Percentiles rank a stretch among this genome's conserved stretches.
Conservation (phyloP, 2,113 vertebrate species). For the Neopipo cinnamomea region DNA sequence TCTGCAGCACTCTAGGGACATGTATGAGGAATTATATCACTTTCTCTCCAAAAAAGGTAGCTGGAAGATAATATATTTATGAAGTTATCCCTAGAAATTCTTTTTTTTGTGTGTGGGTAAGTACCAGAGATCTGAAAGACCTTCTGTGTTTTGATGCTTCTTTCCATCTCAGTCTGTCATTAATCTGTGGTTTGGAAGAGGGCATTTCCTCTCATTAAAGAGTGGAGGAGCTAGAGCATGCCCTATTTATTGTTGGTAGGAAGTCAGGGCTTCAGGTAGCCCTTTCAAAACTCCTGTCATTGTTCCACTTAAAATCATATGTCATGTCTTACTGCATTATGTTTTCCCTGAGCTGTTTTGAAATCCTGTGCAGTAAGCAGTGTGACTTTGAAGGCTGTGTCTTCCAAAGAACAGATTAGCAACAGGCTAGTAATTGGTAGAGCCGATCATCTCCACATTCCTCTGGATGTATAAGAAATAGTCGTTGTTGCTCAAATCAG, state of each 20-base stretch:
- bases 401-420: background rate
- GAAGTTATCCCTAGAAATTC: background rate
- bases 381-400: background rate
- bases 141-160: background rate
- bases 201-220: background rate
- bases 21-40: background rate
- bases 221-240: background rate
- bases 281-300: background rate
- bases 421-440: background rate
- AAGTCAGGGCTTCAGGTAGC: background rate
- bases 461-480: background rate
- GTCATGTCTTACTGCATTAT: background rate
- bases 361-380: background rate
- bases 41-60: background rate
- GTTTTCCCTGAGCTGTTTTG: background rate
- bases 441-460: background rate
- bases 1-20: background rate
- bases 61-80: background rate
- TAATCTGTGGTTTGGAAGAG: background rate
- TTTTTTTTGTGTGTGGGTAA: background rate
- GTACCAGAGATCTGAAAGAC: background rate
- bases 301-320: background rate
- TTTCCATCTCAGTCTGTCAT: background rate
- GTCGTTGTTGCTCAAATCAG: background rate
- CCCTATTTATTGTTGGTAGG: background rate